A percentile compares a stretch with the other conserved stretches of the same genome.
Conservation (phyloP, 2,888 invertebrate species). For the Argynnis bischoffii region DNA sequence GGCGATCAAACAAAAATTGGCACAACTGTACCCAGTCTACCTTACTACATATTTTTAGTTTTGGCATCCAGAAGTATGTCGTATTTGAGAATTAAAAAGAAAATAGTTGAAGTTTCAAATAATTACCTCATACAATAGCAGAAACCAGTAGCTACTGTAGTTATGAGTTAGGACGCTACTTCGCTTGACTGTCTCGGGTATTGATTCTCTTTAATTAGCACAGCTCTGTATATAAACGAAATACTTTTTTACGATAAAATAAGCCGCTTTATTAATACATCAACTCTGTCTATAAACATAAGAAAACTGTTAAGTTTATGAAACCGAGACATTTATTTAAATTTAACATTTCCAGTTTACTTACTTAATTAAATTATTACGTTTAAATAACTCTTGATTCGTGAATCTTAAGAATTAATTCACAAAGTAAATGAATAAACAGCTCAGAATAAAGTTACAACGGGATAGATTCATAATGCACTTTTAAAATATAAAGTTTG, state of each 20-base stretch:
- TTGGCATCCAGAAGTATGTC: no score
- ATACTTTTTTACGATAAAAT: background rate
- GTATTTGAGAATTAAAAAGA: no score
- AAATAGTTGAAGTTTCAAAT: no score
- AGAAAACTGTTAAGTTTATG: conserved; percentile 4
- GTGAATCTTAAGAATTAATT: conserved; percentile 15
- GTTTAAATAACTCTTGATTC: conserved; percentile 15
- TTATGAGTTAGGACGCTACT: no score
- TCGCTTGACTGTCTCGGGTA: no score
- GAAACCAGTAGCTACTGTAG: no score
- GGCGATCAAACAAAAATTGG: no score
- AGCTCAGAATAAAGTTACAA: conserved; percentile 13
- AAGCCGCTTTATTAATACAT: background rate
- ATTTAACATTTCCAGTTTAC: conserved; percentile 3
- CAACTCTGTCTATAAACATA: background rate
- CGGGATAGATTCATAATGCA: conserved; percentile 12
- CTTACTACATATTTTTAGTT: no score
- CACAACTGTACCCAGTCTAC: no score
- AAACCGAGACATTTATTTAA: background rate
- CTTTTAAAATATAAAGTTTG: conserved; percentile 15
- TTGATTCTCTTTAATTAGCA: no score
- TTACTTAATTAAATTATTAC: conserved; percentile 14
- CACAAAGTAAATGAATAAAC: conserved; percentile 17
- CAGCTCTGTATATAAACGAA: no score
- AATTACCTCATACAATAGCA: no score